A percentile compares a stretch with the other conserved stretches of the same genome.
Evolutionary conservation across 2,797 vertebrate species (phyloP).

Genomic region (Parauchenoglanis punctatus): DNA sequence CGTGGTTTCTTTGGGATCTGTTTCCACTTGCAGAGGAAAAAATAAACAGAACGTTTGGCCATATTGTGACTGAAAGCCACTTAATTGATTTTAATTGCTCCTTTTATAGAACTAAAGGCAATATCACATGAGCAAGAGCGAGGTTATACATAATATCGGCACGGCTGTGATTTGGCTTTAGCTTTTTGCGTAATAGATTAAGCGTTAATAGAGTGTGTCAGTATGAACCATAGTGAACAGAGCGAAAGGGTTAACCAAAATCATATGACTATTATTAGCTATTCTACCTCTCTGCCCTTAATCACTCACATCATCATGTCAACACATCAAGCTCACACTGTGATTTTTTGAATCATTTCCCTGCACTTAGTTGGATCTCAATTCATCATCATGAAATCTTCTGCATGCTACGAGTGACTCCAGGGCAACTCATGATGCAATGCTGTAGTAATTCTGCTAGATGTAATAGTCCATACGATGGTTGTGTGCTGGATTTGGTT

Average conservation of each 20-base stretch:
- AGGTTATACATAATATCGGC: too few relatives aligned
- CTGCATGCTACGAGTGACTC: conserved; percentile 1
- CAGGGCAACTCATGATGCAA: conserved; percentile 10
- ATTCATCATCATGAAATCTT: neutral
- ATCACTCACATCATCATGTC: neutral
- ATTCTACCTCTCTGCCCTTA: neutral
- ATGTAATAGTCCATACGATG: neutral
- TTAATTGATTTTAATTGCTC: too few relatives aligned
- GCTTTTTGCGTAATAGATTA: neutral
- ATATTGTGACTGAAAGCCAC: too few relatives aligned
- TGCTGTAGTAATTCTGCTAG: neutral
- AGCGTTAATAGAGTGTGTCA: neutral
- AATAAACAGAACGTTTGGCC: too few relatives aligned
- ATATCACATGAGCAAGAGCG: too few relatives aligned
- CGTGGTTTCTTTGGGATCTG: too few relatives aligned
- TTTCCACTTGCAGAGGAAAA: too few relatives aligned
- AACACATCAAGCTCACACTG: neutral
- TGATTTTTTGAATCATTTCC: neutral
- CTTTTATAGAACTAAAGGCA: too few relatives aligned
- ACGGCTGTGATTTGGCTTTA: too few relatives aligned
- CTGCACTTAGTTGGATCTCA: neutral
- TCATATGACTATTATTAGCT: neutral
- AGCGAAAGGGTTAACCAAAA: neutral
- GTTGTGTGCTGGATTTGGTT: neutral
- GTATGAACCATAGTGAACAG: neutral